Evolutionary conservation across 2,113 vertebrate genomes (phyloP).

Genomic region (Platysternon megacephalum): DNA sequence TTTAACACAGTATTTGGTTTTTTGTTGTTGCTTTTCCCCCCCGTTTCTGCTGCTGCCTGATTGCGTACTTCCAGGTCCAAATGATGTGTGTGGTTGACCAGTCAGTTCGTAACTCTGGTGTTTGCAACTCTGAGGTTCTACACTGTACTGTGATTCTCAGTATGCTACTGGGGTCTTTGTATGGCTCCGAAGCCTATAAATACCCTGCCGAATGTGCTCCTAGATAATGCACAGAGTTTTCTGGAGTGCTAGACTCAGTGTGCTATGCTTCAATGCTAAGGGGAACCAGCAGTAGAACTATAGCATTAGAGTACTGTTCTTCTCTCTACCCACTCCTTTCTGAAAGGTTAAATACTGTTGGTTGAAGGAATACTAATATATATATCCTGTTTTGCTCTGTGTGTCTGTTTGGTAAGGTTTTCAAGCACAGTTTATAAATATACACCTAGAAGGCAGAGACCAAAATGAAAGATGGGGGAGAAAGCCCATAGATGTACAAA

Average conservation of each 20-base stretch:
- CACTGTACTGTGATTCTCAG: not conserved
- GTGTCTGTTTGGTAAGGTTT: not conserved
- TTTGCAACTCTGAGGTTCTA: not conserved
- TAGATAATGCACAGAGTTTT: not conserved
- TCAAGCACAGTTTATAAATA: not conserved
- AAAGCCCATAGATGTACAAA: not conserved
- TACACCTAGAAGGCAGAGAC: not conserved
- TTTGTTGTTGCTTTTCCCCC: too few relatives aligned
- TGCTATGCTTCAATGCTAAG: not conserved
- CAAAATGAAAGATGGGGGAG: not conserved
- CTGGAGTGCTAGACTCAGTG: not conserved
- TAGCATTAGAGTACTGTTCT: not conserved
- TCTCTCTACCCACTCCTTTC: not conserved
- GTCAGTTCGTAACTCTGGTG: too few relatives aligned
- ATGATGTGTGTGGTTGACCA: too few relatives aligned
- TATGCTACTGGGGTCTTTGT: not conserved
- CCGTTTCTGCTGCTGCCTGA: too few relatives aligned
- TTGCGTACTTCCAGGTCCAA: too few relatives aligned
- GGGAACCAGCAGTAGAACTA: not conserved
- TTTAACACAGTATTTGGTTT: too few relatives aligned
- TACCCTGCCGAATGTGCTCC: not conserved
- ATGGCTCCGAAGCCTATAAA: not conserved
- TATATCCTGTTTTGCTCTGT: not conserved
- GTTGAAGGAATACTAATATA: too few relatives aligned
- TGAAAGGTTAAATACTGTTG: constrained; percentile 1